Percentiles rank a stretch among this genome's conserved stretches.
Conservation (phyloP, 2,113 vertebrate species). For the Chrysochloris asiatica region DNA sequence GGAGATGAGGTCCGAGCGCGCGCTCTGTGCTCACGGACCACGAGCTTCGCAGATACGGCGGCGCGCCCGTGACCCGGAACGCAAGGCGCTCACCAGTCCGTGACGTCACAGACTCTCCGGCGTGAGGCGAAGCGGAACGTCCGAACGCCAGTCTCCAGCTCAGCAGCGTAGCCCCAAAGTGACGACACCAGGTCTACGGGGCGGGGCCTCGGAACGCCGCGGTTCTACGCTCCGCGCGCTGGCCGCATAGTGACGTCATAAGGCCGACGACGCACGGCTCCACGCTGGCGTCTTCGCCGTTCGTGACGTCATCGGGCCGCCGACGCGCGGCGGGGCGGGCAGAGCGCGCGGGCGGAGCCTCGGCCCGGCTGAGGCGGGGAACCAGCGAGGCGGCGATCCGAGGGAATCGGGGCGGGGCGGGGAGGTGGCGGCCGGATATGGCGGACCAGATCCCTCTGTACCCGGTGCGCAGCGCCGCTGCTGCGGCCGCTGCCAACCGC, state of each 20-base stretch:
- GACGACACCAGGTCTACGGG: background rate
- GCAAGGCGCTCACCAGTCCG: too few relatives aligned
- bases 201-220: background rate
- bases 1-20: too few relatives aligned
- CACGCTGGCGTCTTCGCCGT: rapidly evolving
- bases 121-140: background rate
- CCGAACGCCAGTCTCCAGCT: background rate
- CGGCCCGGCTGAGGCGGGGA: background rate
- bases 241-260: background rate
- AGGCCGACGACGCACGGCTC: rapidly evolving
- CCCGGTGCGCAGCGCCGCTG: conserved; percentile 80
- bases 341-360: background rate
- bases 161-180: rapidly evolving
- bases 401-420: background rate
- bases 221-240: background rate
- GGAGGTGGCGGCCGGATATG: conserved; percentile 74
- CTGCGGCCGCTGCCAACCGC: conserved; percentile 55
- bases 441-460: conserved; percentile 85
- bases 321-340: too few relatives aligned
- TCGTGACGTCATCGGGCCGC: background rate
- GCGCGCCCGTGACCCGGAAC: too few relatives aligned
- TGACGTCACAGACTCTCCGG: conserved; percentile 36
- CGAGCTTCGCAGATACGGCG: too few relatives aligned
- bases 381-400: background rate
- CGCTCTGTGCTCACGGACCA: too few relatives aligned